phyloP scores from a whole-genome alignment of 2,113 vertebrate species.

The Catagonus wagneri region DNA sequence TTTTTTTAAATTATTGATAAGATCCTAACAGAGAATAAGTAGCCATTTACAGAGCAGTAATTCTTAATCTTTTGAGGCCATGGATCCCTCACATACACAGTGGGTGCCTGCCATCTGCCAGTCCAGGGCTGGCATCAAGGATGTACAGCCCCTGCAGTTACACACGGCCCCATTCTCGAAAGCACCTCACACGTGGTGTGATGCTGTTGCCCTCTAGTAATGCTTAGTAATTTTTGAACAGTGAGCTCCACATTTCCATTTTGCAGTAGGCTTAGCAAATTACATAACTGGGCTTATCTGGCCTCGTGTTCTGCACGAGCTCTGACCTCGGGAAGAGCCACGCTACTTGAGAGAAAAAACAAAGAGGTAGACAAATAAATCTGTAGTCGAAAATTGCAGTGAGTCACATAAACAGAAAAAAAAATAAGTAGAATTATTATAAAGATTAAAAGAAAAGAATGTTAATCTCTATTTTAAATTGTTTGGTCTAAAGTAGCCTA shows the following conservation, averaged over 20 bases:
- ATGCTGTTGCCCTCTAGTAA: not conserved
- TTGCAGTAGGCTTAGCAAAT: not conserved
- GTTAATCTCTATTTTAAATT: not conserved
- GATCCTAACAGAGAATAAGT: not conserved
- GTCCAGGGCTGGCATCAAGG: not conserved
- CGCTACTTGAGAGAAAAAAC: not conserved
- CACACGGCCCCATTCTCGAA: not conserved
- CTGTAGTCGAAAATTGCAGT: not conserved
- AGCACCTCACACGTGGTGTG: not conserved
- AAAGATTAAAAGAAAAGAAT: not conserved
- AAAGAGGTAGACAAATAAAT: not conserved
- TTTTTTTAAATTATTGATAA: not conserved
- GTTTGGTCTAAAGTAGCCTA: not conserved
- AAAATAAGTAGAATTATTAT: not conserved
- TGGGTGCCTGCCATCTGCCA: not conserved
- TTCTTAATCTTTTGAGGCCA: not conserved
- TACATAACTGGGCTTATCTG: too few species aligned
- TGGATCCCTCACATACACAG: not conserved
- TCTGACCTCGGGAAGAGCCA: not conserved
- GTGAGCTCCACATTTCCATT: not conserved
- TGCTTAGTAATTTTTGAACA: not conserved
- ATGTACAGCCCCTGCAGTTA: not conserved
- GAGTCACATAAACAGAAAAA: not conserved
- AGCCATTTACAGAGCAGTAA: not conserved
- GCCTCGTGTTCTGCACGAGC: not conserved